phyloP scores from a whole-genome alignment of 1,140 invertebrate species.

The Drosophila tropicalis region DNA sequence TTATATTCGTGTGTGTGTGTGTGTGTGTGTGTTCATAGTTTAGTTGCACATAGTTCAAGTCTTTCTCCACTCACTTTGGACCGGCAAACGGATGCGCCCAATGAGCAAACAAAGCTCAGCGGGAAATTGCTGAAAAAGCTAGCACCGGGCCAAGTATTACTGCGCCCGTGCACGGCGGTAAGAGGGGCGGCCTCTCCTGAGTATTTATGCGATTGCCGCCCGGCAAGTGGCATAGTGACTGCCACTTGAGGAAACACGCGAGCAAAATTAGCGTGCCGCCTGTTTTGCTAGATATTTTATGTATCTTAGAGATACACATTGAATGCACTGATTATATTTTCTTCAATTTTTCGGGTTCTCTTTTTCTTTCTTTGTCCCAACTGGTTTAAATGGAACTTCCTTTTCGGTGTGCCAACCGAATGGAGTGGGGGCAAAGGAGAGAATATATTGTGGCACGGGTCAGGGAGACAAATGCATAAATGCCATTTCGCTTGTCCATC shows the following conservation, averaged over 20 bases:
- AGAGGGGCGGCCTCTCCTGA: conserved; percentile 15
- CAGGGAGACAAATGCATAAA: conserved; percentile 15
- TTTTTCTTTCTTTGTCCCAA: conserved; percentile 34
- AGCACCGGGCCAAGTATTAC: conserved; percentile 15
- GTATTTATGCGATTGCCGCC: conserved; percentile 78
- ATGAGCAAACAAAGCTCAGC: conserved; percentile 80
- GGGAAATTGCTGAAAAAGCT: conserved; percentile 75
- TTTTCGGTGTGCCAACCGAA: conserved; percentile 25
- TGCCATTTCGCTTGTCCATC: conserved; percentile 2
- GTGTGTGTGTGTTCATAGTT: neutral
- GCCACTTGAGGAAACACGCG: conserved; percentile 81
- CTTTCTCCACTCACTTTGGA: conserved; percentile 16
- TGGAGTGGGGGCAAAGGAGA: no score
- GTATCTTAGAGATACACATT: conserved; percentile 66
- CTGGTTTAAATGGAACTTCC: conserved; percentile 75
- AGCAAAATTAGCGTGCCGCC: conserved; percentile 79
- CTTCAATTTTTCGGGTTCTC: conserved; percentile 1
- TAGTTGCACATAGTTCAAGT: conserved; percentile 8
- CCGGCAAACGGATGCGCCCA: conserved; percentile 79
- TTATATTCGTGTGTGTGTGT: neutral
- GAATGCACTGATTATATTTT: conserved; percentile 58
- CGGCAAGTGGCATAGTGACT: conserved; percentile 77
- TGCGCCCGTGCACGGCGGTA: neutral
- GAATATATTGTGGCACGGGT: conserved; percentile 39
- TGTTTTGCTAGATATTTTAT: conserved; percentile 59